Evolutionary conservation across 2,113 vertebrate genomes (phyloP), one percentile per base, ranked within the genome.

Genomic region (Antigone vipio): DNA sequence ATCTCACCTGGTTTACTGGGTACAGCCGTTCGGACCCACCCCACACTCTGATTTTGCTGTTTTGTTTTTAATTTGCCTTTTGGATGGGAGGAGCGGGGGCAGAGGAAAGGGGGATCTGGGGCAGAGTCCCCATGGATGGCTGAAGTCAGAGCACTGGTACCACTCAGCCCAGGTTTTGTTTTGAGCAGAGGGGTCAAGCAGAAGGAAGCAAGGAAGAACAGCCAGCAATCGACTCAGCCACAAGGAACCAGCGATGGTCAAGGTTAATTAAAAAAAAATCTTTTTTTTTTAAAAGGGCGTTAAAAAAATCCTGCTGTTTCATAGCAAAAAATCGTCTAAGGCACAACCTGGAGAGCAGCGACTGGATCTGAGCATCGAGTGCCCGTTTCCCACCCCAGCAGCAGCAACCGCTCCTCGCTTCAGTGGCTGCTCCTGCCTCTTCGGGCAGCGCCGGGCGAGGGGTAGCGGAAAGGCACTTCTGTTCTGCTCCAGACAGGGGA

Each of bases 401-500:
- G 66, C 55, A 49, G 55, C 32, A 44, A 23, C 58, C 5, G 3
- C n/a, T 53, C 56, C 72, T 90, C 1, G 0, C 78, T 44, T 6
- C 66, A 63, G 68, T 4, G 2, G 58, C 75, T 23, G 59, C 47
- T 68, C 34, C 55, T 16, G n/a, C 27, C 53, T 19, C 29, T 11
- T 52, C 1, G 1, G 66, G 71, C 47, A 50, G 38, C 0, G 3
- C 56, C 9, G 40, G 26, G 34, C 1, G 0, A 44, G 32, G 45
- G 29, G 40, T 3, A 34, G 38, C 1, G 0, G 49, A 47, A 84
- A 87, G 87, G 78, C 84, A 75, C 77, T 44, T 29, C 81, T 49
- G 59, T 18, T 81, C 87, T 67, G 64, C n/a, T 34, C 73, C 68
- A 15, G 0, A 9, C 66, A 30, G 38, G 27, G 21, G 26, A 71